These are phyloP conservation scores for Discoglossus pictus DNA, from an alignment of 2,797 vertebrate species.

Conservation along the genomic window DNA sequence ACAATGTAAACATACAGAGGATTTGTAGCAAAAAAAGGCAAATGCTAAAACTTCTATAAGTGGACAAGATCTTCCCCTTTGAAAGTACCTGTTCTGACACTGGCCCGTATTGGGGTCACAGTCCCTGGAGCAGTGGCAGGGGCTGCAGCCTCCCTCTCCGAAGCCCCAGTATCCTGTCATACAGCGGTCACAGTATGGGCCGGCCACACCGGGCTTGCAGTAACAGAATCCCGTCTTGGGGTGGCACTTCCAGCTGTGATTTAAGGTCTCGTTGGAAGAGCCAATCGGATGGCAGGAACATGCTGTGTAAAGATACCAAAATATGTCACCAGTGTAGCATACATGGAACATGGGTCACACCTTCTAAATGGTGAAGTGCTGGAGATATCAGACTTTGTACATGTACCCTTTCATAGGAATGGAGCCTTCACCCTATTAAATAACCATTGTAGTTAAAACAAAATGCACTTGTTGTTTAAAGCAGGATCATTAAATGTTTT, in stretches of 20 bases:
- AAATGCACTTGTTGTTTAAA: too few relatives aligned
- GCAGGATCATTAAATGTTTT: too few relatives aligned
- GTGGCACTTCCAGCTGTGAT: constrained; percentile 73
- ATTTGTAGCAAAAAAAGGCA: too few relatives aligned
- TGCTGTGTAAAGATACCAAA: constrained; percentile 61
- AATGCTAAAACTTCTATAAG: too few relatives aligned
- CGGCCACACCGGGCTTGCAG: constrained; percentile 81
- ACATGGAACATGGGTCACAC: too few relatives aligned
- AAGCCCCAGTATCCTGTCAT: constrained; percentile 84
- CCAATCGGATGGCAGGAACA: constrained; percentile 82
- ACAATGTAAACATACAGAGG: too few relatives aligned
- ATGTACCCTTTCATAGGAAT: too few relatives aligned
- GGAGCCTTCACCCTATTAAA: too few relatives aligned
- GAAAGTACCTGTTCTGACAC: constrained; percentile 72
- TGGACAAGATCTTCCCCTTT: too few relatives aligned
- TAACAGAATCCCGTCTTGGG: constrained; percentile 84
- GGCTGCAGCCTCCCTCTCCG: constrained; percentile 76
- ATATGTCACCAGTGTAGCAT: constrained; percentile 5
- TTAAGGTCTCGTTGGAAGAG: constrained; percentile 63
- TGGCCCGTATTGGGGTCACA: constrained; percentile 78
- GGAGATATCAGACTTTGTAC: too few relatives aligned
- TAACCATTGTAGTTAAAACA: too few relatives aligned
- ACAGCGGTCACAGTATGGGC: constrained; percentile 76
- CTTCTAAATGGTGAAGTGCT: too few relatives aligned
- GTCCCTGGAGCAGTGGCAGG: constrained; percentile 75